A percentile compares a stretch with the other conserved stretches of the same genome.
These are phyloP conservation scores for Catocala fraxini DNA, from an alignment of 2,888 invertebrate genomes.

Conservation along the genomic window DNA sequence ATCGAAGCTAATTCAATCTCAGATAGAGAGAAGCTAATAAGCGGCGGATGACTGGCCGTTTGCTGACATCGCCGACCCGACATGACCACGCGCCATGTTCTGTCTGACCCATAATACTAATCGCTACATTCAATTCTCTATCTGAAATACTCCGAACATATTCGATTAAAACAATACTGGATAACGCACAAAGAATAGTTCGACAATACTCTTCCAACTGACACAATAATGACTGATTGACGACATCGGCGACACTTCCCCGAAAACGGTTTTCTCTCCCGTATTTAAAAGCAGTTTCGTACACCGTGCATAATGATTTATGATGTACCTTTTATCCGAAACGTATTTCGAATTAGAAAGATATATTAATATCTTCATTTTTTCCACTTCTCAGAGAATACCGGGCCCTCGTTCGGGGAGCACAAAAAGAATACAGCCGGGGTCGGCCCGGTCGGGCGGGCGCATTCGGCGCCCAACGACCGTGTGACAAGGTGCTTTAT, in stretches of 20 bases:
- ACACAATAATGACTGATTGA: conserved; percentile 76
- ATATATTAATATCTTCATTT: conserved; percentile 88
- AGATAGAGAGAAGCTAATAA: conserved; percentile 78
- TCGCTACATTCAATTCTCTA: conserved; percentile 57
- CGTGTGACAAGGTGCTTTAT: conserved; percentile 88
- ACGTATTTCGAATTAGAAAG: conserved; percentile 87
- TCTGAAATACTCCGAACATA: conserved; percentile 40
- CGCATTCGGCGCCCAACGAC: conserved; percentile 85
- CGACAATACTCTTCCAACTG: conserved; percentile 45
- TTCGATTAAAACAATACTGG: conserved; percentile 41
- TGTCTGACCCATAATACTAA: conserved; percentile 62
- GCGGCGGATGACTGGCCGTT: conserved; percentile 78
- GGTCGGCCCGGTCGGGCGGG: conserved; percentile 77
- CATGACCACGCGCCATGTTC: conserved; percentile 66
- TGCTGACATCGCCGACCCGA: conserved; percentile 63
- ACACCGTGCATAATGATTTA: conserved; percentile 81
- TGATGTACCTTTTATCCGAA: conserved; percentile 84
- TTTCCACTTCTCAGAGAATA: conserved; percentile 86
- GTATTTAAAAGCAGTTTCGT: conserved; percentile 78
- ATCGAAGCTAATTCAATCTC: conserved; percentile 82
- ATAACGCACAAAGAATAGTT: conserved; percentile 25
- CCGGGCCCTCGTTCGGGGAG: conserved; percentile 73
- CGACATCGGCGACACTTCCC: conserved; percentile 67
- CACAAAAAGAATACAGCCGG: conserved; percentile 82
- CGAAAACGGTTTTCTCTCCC: conserved; percentile 78